Conservation (phyloP, 2,797 vertebrate genomes). For the Arrhamphus sclerolepis region DNA sequence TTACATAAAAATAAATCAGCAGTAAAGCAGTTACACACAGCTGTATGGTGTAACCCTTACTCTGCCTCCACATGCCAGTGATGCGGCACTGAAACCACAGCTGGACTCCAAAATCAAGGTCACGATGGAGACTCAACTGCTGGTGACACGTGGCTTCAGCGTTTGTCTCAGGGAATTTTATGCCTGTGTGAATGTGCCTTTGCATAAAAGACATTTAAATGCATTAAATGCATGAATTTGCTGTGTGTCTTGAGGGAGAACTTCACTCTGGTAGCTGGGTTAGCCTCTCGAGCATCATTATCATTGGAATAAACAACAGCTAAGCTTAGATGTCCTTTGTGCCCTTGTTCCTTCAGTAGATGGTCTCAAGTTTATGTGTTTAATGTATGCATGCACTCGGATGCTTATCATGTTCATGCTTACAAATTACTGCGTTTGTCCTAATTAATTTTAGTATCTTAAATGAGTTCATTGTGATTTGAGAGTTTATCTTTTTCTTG, state of each 20-base stretch:
- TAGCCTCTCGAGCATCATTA: constrained; percentile 68
- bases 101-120: constrained; percentile 70
- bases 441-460: constrained; percentile 10
- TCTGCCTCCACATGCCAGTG: constrained; percentile 58
- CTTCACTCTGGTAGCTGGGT: constrained; percentile 32
- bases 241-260: constrained; percentile 43
- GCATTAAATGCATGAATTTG: constrained; percentile 34
- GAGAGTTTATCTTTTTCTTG: constrained; percentile 20
- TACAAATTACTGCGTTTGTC: constrained; percentile 22
- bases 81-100: constrained; percentile 22
- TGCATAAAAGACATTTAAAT: constrained; percentile 33
- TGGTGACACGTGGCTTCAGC: constrained; percentile 18
- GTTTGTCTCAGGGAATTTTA: constrained; percentile 25
- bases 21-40: not conserved
- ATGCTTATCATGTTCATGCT: not conserved
- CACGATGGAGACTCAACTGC: constrained; percentile 42
- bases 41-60: too few relatives aligned
- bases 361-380: constrained; percentile 47
- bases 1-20: not conserved
- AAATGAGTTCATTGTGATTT: constrained; percentile 16
- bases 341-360: constrained; percentile 65
- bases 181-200: constrained; percentile 8
- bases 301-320: constrained; percentile 70
- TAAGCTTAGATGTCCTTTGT: constrained; percentile 68
- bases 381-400: constrained; percentile 4